Evolutionary conservation across 1,140 invertebrate species (phyloP).

Genomic region (Pseudomyrmex sp.): DNA sequence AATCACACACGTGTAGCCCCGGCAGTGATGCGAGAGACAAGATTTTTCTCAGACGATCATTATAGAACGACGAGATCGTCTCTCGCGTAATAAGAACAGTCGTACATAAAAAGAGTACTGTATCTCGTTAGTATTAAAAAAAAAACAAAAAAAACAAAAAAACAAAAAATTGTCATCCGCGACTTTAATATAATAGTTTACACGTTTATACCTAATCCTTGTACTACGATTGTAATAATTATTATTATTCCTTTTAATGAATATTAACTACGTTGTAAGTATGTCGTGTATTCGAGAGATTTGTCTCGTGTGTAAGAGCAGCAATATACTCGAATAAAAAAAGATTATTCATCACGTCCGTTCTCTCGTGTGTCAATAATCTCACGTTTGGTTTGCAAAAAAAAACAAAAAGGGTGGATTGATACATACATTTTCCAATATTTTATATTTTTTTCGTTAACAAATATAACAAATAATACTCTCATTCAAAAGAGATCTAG

Average conservation of each 20-base stretch:
- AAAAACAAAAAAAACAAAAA: neutral
- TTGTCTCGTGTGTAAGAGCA: conserved; percentile 77
- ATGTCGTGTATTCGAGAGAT: conserved; percentile 66
- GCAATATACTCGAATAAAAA: conserved; percentile 75
- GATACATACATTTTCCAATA: no score
- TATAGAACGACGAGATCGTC: no score
- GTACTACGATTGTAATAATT: conserved; percentile 42
- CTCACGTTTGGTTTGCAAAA: neutral
- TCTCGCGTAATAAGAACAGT: no score
- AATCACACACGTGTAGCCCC: no score
- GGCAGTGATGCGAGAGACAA: no score
- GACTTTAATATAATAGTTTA: conserved; percentile 10
- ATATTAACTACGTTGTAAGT: conserved; percentile 69
- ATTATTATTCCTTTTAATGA: conserved; percentile 56
- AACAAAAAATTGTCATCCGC: conserved; percentile 5
- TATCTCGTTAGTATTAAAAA: conserved; percentile 49
- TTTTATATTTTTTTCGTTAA: conserved; percentile 29
- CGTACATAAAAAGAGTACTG: neutral
- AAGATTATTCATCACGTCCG: conserved; percentile 51
- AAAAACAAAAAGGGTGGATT: conserved; percentile 36
- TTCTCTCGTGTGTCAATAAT: conserved; percentile 5
- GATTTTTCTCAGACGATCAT: no score
- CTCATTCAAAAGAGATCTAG: neutral
- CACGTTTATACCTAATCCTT: conserved; percentile 35
- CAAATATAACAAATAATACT: conserved; percentile 57